Base-by-base conservation (phyloP, 2,797 vertebrate species). In the Australoheros facetus region DNA sequence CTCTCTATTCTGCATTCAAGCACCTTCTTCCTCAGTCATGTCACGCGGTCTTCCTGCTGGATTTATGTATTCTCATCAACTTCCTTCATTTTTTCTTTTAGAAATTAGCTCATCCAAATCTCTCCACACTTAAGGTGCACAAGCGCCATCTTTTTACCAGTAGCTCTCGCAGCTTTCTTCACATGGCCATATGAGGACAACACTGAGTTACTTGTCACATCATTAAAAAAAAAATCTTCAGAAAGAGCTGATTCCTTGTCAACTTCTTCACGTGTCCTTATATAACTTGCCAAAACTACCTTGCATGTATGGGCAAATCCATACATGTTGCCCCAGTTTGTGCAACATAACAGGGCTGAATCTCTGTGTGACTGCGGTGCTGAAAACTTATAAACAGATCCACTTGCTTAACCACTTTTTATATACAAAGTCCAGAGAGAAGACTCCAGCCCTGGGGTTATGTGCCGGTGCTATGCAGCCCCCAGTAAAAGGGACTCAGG, bases 361-460 rank as follows among this genome's bases (percentile, higher is more conserved):
- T 73, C 53, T 85, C 30, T 75, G 58, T 54, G 70, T 64, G 74
- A 66, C 58, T 51, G 70, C 7, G 9, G 26, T 8, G 4, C 37
- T 57, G 28, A 79, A 57, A 56, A 34, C 71, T 54, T 42, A 19
- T 56, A 53, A 59, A 45, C 48, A 62, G 62, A 73, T 80, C 69
- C 21, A 21, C 70, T 70, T 37, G 56, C 39, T 83, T 86, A 74
- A 84, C 84, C 56, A 19, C 32, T 57, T 84, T 83, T 72, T 14
- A 72, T 71, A 28, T 37, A 30, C 42, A 39, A 32, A 71, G 11
- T 34, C 64, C 37, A 53, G 32, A 81, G 74, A 78, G 76, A 55
- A 5, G 5, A 73, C 21, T 73, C 19, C 42, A 39, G 7, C 5
- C 17, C 73, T 51, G 51, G 23, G 34, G 56, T 62, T 26, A 62